Percentiles rank a stretch among this genome's conserved stretches.
These are phyloP conservation scores for Enteromius thamalakanensis DNA, from an alignment of 2,797 vertebrate genomes.

Conservation along the genomic window DNA sequence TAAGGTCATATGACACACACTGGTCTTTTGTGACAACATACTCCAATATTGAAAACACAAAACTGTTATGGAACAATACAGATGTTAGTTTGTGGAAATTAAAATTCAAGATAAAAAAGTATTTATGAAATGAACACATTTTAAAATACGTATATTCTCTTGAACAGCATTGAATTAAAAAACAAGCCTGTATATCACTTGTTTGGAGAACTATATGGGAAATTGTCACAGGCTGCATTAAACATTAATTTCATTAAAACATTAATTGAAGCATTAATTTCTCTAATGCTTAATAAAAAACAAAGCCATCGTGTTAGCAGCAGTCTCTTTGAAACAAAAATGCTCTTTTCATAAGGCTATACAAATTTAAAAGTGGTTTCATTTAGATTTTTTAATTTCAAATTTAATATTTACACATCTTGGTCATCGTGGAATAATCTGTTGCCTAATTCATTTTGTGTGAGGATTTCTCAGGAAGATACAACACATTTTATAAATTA, in stretches of 20 bases:
- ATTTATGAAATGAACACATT: not conserved
- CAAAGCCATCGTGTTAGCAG: not conserved
- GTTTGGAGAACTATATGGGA: not conserved
- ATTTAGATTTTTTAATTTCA: not conserved
- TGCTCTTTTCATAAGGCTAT: not conserved
- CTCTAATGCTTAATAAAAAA: not conserved
- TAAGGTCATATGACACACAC: not conserved
- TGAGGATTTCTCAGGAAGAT: not conserved
- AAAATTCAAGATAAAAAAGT: not conserved
- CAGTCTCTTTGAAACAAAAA: not conserved
- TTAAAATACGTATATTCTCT: not conserved
- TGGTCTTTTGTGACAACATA: not conserved
- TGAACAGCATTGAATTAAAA: not conserved
- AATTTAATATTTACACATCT: not conserved
- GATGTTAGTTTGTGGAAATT: not conserved
- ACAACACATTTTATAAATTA: not conserved
- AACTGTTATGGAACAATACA: not conserved
- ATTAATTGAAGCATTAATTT: not conserved
- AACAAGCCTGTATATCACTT: not conserved
- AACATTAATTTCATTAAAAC: not conserved
- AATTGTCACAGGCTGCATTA: not conserved
- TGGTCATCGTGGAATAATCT: not conserved
- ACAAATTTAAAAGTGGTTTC: not conserved
- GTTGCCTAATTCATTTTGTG: not conserved
- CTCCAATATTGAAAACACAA: not conserved